Base-by-base conservation (phyloP, 2,888 invertebrate species). In the Deilephila elpenor region DNA sequence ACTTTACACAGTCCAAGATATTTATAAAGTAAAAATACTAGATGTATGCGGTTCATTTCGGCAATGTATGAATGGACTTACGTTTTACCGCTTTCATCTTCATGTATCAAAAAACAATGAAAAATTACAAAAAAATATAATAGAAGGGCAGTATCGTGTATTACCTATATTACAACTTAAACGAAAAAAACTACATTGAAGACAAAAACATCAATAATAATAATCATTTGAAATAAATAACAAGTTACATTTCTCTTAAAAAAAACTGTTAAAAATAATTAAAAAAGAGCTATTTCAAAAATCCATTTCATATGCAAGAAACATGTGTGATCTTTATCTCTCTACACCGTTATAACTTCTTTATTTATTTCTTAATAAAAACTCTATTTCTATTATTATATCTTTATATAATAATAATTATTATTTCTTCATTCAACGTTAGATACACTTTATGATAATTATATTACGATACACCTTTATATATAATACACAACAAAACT, bases 161-260 rank as follows among this genome's bases (percentile, higher is more conserved):
- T 88, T 78, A 88, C 89, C 90, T 94, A 93, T 90, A 88, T 91
- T 93, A 94, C 92, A 93, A 93, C 89, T 91, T 93, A 93, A 88
- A 84, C 83, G 77, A 79, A 74, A 89, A 85, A 88, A 87, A 87
- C 92, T 93, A 93, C 90, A 88, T 82, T 87, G 89, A 90, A 92
- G 85, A 90, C 88, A 90, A 91, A 44, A 93, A 94, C 93, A 90
- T 91, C 89, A 89, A 91, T 93, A 92, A 91, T 93, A 89, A 93
- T 93, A 93, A 93, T 94, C 94, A 93, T 94, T 93, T 94, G 91
- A 94, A 94, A 94, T 94, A 94, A 94, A 94, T 94, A 94, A 94
- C 94, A 94, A 93, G 89, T 92, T 93, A 92, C 91, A 92, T 84
- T 88, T 86, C 84, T 89, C 86, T 91, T 91, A 91, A 91, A 91